Conservation (phyloP, 2,113 vertebrate species). For the Crotalus helleri region DNA sequence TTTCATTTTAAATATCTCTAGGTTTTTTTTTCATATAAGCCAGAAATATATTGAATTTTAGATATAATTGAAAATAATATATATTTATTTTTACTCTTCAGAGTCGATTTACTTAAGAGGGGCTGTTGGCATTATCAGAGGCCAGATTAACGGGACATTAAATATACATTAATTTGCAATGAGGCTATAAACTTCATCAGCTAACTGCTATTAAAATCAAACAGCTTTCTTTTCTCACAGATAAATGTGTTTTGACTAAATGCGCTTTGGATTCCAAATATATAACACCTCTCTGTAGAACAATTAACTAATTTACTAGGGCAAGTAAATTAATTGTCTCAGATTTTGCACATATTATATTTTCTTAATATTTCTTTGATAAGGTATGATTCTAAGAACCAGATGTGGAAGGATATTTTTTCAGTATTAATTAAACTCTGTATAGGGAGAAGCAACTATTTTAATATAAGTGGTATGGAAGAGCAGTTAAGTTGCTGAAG, state of each 20-base stretch:
- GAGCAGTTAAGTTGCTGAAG: neutral
- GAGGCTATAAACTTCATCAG: neutral
- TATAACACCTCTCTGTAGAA: neutral
- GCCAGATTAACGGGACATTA: conserved; percentile 38
- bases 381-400: neutral
- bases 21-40: neutral
- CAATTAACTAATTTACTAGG: neutral
- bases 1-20: conserved; percentile 38
- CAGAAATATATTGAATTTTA: conserved; percentile 55
- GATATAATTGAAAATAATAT: conserved; percentile 41
- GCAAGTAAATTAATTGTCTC: neutral
- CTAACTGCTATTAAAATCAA: neutral
- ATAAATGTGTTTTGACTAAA: neutral
- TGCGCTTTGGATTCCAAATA: neutral
- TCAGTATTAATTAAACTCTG: neutral
- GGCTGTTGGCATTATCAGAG: conserved; percentile 10
- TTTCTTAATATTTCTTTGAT: neutral
- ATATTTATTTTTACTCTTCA: conserved; percentile 29
- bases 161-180: neutral
- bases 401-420: neutral
- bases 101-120: conserved; percentile 24
- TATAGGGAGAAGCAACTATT: neutral
- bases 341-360: neutral
- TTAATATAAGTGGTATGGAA: neutral
- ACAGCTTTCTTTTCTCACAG: neutral